phyloP scores from a whole-genome alignment of 2,113 vertebrate species.

The crab-eating macaque (Macaca fascicularis) region DNA sequence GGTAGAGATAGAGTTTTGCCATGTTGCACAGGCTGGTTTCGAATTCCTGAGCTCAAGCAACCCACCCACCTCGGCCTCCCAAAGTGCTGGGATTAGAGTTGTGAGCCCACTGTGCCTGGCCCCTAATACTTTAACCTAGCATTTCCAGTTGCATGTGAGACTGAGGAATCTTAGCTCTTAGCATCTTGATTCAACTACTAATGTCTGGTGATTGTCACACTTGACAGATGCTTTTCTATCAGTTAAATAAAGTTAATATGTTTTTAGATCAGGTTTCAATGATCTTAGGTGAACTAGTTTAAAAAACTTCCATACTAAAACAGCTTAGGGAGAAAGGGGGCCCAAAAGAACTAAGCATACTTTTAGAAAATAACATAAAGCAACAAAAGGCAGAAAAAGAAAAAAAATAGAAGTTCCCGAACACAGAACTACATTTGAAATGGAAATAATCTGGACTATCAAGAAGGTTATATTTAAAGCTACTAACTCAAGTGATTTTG shows the following conservation, averaged over 20 bases:
- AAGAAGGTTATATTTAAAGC: neutral
- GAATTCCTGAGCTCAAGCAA: no score
- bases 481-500: neutral
- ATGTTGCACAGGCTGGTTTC: no score
- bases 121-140: neutral
- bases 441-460: neutral
- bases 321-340: neutral
- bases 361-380: neutral
- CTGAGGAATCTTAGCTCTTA: neutral
- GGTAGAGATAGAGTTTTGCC: no score
- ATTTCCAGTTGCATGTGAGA: neutral
- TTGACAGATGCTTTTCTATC: neutral
- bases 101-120: no score
- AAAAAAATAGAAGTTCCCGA: neutral
- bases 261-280: conserved; percentile 41
- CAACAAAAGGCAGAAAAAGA: neutral
- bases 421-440: neutral
- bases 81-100: no score
- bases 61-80: no score
- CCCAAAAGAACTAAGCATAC: neutral
- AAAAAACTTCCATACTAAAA: neutral
- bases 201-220: neutral
- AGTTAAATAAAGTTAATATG: neutral
- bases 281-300: neutral
- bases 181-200: neutral